phyloP scores from a whole-genome alignment of 1,140 invertebrate species.

The Nylanderia fulva region DNA sequence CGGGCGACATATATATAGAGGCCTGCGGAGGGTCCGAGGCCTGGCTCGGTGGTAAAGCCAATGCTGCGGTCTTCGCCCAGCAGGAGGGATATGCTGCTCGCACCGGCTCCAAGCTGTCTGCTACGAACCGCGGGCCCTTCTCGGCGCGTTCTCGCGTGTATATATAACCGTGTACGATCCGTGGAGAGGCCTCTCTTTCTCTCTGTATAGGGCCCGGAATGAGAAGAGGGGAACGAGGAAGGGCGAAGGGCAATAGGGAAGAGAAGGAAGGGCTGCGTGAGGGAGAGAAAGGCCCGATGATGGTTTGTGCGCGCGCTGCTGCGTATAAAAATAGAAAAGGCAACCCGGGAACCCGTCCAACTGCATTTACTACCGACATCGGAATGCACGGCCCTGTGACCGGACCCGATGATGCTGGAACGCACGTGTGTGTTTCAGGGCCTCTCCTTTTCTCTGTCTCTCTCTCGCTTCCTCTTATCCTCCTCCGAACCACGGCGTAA shows the following conservation, averaged over 20 bases:
- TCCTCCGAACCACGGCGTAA: background rate
- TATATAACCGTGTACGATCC: slow-evolving; percentile 48
- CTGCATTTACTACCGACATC: slow-evolving; percentile 82
- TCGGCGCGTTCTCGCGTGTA: slow-evolving; percentile 67
- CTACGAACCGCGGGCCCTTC: slow-evolving; percentile 67
- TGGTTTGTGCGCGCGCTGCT: slow-evolving; percentile 52
- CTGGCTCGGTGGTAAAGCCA: slow-evolving; percentile 65
- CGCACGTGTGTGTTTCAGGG: slow-evolving; percentile 71
- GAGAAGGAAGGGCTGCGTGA: background rate
- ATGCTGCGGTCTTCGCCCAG: slow-evolving; percentile 72
- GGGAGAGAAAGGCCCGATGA: slow-evolving; percentile 39
- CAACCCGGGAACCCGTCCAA: slow-evolving; percentile 80
- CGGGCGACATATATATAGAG: too few species aligned
- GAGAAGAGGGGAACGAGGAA: background rate
- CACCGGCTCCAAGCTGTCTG: slow-evolving; percentile 85
- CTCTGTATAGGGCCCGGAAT: slow-evolving; percentile 20
- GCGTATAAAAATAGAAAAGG: slow-evolving; percentile 81
- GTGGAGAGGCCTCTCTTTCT: slow-evolving; percentile 22
- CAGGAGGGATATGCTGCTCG: slow-evolving; percentile 78
- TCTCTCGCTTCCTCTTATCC: background rate
- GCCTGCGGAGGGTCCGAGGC: slow-evolving; percentile 55
- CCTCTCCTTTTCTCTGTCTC: slow-evolving; percentile 4
- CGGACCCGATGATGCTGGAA: slow-evolving; percentile 58
- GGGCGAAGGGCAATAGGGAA: background rate
- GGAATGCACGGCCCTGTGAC: slow-evolving; percentile 77